Base-by-base conservation (phyloP, 2,797 vertebrate genomes). In the Melanotaenia boesemani region DNA sequence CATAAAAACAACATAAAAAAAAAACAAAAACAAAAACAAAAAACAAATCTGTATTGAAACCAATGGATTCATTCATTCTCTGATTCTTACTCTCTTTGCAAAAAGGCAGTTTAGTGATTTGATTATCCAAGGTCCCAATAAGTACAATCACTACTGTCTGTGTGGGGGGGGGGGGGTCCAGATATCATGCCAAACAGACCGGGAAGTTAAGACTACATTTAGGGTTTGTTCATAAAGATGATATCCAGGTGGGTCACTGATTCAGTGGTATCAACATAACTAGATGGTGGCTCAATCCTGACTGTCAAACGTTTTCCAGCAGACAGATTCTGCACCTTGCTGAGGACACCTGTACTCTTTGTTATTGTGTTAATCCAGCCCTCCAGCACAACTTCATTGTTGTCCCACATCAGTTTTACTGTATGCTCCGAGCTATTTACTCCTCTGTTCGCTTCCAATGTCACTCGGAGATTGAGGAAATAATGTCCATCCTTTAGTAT, bases 381-480 rank as follows among this genome's bases (percentile, higher is more conserved):
- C 3, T 0, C 1, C 32, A 93, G 64, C 0, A 91, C 2, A 3
- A 1, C 0, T n/a, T n/a, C n/a, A n/a, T n/a, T n/a, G n/a, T 0
- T 0, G 0, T 8, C 2, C 0, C 0, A 0, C 0, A 0, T 48
- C 55, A 92, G 41, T 1, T 0, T 48, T 57, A 91, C 80, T 0
- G 0, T 50, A 0, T 6, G 0, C 0, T 7, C 10, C 0, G 5
- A 36, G 15, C 1, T 0, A 1, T 0, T 0, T 2, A 0, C 15
- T 0, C 0, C 4, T 30, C 28, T 34, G 32, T 34, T 6, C 32
- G 32, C 32, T 7, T 34, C 20, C 44, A 92, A 37, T 0, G 89
- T 91, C 67, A 94, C 80, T 59, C 76, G 86, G 50, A 94, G 85
- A 75, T 55, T 92, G 5, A 95, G 7, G 46, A 93, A 93, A 87